Percentiles rank a stretch among this genome's conserved stretches.
Evolutionary conservation across 1,140 invertebrate genomes (phyloP).

Genomic region (Lepeophtheirus salmonis): DNA sequence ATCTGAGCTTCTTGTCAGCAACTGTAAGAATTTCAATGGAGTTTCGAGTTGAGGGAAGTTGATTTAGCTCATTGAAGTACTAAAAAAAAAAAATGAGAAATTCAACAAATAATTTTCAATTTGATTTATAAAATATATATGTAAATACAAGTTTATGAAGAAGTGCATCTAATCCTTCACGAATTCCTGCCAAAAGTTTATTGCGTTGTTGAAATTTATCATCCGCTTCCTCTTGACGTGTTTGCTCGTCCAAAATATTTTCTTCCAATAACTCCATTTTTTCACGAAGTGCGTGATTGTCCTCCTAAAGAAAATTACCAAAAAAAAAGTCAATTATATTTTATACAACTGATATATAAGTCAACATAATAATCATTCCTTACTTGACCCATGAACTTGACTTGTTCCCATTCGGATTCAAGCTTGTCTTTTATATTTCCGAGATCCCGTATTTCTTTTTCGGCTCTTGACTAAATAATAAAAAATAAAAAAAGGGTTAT

Average conservation of each 20-base stretch:
- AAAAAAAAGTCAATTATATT: too few species aligned
- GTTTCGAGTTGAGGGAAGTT: background rate
- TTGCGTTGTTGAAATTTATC: conserved; percentile 14
- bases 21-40: conserved; percentile 5
- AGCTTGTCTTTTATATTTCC: conserved; percentile 13
- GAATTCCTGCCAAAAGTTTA: conserved; percentile 11
- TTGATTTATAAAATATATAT: background rate
- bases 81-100: background rate
- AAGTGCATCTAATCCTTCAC: conserved; percentile 2
- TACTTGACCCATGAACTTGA: conserved; percentile 19
- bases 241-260: conserved; percentile 10
- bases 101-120: background rate
- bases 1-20: background rate
- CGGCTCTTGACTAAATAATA: conserved; percentile 9
- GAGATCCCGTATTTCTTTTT: conserved; percentile 17
- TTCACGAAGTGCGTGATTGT: conserved; percentile 15
- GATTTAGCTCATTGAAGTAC: background rate
- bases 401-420: conserved; percentile 17
- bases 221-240: conserved; percentile 5
- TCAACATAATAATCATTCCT: too few species aligned
- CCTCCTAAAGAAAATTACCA: conserved; percentile 3
- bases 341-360: too few species aligned
- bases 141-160: conserved; percentile 11
- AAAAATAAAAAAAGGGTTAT: background rate
- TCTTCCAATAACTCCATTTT: conserved; percentile 17